Base-by-base conservation (phyloP, 2,888 invertebrate species). In the Horisme vitalbata region DNA sequence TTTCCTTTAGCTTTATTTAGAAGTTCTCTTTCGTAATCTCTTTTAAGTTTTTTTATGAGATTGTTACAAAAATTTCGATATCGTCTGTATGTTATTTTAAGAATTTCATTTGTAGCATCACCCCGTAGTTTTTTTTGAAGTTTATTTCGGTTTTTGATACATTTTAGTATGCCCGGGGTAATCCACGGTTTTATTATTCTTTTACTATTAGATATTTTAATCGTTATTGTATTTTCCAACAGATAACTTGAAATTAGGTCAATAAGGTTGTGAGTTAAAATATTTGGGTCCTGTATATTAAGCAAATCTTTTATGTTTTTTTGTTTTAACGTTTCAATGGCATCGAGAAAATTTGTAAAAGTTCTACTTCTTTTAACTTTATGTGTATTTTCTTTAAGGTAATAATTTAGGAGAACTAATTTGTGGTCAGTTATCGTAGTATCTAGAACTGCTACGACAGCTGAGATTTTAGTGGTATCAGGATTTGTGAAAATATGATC, bases 1-100 rank as follows among this genome's bases (percentile, higher is more conserved):
- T n/a, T n/a, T n/a, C n/a, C n/a, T n/a, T n/a, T 21, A 3, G 23
- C 32, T 13, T 26, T 10, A 10, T 8, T 13, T 27, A 27, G 9
- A 3, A 26, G 24, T 10, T 41, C 8, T 37, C 20, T 10, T 20
- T 37, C 28, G 20, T 28, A 28, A 10, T 27, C 2, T 20, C 2
- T 37, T 28, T 37, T 10, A 28, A 20, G n/a, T 18, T 37, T 28
- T 18, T 11, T 27, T 9, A 37, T 27, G 18, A 37, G 9, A 31
- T 39, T 31, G 7, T 27, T 31, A 23, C 39, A 39, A 23, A 9
- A 31, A 14, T 39, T 39, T 4, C 37, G 12, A 20, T 37, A 37
- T 6, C 37, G 9, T 10, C 12, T 8, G n/a, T 37, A 37, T 2
- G 28, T 37, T 15, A 37, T 15, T 28, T 37, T 26, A 13, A 10